Base-by-base conservation (phyloP, 1,140 invertebrate species). In the Planococcus citri region DNA sequence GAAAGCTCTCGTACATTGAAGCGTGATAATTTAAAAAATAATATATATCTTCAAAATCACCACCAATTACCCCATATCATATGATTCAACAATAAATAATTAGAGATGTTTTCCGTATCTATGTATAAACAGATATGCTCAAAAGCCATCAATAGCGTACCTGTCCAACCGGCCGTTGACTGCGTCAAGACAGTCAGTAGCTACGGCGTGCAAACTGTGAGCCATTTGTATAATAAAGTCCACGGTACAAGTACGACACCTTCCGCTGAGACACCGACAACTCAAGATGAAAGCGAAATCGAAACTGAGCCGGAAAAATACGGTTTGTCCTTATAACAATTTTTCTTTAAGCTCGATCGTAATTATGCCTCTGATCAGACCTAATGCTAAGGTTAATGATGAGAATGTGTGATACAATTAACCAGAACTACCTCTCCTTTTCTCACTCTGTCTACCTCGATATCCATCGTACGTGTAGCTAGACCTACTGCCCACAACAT, bases 271-370 rank as follows among this genome's bases (percentile, higher is more conserved):
- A 14, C 41, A 51, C 22, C 60, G 22, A 25, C 60, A 14, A 25
- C 12, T 1, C 3, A 24, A 17, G 25, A 64, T 24, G 60, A 64
- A 27, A 64, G 10, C 22, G 60, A 64, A 24, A 64, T 4, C 2
- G 60, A 64, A 64, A 64, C 25, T 24, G 60, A 64, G 25, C 60
- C 60, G 25, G 60, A 20, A 64, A 64, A 64, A 6, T n/a, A n/a
- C 22, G 60, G 60, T 25, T 4, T 1, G 60, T 64, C 22, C 22
- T 3, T 64, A 64, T 64, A 25, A 24, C 3, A 64, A 14, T 17
- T 17, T 51, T 51, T 51, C 17, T 3, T 9, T 17, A 6, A 51
- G 17, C 41, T 51, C 6, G 6, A 51, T n/a, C 41, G n/a, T 51
- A 51, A 20, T 14, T 51, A 51, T 17, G 17, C n/a, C 10, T 33